Evolutionary conservation across 2,888 invertebrate species (phyloP).

Genomic region (Nomada ferruginata): DNA sequence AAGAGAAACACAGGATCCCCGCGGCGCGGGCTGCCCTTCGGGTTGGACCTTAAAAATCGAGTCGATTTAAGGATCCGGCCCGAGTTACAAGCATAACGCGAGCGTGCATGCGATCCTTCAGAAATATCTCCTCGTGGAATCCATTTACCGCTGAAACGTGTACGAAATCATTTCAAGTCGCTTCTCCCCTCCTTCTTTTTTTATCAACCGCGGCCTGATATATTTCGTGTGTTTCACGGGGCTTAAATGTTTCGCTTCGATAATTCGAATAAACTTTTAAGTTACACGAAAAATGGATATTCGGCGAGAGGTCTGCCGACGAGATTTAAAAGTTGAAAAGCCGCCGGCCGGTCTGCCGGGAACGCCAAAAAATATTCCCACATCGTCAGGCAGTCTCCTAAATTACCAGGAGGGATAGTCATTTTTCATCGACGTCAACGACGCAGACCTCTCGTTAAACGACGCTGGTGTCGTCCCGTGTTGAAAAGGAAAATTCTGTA

Average conservation of each 20-base stretch:
- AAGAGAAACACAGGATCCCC: constrained; percentile 81
- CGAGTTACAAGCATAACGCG: constrained; percentile 66
- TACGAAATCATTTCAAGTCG: constrained; percentile 64
- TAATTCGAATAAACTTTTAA: too few species aligned
- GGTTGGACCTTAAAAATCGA: constrained; percentile 79
- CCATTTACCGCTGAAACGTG: constrained; percentile 68
- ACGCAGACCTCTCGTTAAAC: constrained; percentile 48
- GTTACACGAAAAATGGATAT: too few species aligned
- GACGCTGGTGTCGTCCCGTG: constrained; percentile 36
- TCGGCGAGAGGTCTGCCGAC: too few species aligned
- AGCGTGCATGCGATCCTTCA: constrained; percentile 70
- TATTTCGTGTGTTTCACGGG: neutral
- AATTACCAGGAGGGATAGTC: constrained; percentile 54
- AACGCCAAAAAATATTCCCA: constrained; percentile 51
- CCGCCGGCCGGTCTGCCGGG: neutral
- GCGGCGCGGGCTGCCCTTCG: constrained; percentile 75
- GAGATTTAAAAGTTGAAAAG: constrained; percentile 6
- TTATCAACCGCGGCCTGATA: constrained; percentile 17
- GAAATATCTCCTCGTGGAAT: constrained; percentile 67
- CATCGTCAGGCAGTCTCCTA: constrained; percentile 18
- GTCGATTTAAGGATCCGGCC: constrained; percentile 78
- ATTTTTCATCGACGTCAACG: constrained; percentile 65
- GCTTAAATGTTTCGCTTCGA: neutral
- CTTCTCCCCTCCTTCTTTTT: constrained; percentile 35
- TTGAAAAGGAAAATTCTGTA: constrained; percentile 15